Evolutionary conservation across 2,888 invertebrate species (phyloP).

Genomic region (Rutpela maculata): DNA sequence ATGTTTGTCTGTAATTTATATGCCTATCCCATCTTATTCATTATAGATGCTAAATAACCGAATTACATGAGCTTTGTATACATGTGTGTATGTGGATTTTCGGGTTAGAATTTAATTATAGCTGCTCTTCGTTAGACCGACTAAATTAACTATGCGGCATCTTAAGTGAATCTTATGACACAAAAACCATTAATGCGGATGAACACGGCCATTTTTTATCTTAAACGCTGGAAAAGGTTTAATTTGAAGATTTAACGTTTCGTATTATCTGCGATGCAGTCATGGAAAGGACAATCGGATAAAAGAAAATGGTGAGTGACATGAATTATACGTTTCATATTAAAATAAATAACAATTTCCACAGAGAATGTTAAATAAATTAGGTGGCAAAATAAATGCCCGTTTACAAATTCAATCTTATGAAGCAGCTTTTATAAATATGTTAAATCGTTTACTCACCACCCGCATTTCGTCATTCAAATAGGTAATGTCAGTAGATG

Average conservation of each 20-base stretch:
- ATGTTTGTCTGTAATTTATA: conserved; percentile 51
- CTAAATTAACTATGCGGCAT: conserved; percentile 36
- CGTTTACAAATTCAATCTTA: no score
- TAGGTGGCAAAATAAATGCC: no score
- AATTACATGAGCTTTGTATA: conserved; percentile 34
- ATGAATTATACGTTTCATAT: not conserved
- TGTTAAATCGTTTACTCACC: no score
- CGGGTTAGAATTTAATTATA: conserved; percentile 36
- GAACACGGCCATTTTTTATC: conserved; percentile 4
- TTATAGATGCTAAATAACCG: conserved; percentile 57
- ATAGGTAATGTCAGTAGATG: not conserved
- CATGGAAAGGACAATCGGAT: not conserved
- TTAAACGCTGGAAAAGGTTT: not conserved
- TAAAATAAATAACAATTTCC: not conserved
- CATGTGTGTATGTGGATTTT: conserved; percentile 36
- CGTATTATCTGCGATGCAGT: not conserved
- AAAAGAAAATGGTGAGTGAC: not conserved
- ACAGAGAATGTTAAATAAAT: no score
- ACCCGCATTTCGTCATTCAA: not conserved
- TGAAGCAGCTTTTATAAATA: no score
- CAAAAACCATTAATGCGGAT: conserved; percentile 27
- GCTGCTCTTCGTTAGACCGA: conserved; percentile 35
- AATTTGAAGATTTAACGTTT: not conserved
- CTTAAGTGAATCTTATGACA: conserved; percentile 30
- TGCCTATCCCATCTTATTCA: conserved; percentile 55